A percentile compares a stretch with the other conserved stretches of the same genome.
phyloP scores from a whole-genome alignment of 1,140 invertebrate genomes.

The Elymnias hypermnestra region DNA sequence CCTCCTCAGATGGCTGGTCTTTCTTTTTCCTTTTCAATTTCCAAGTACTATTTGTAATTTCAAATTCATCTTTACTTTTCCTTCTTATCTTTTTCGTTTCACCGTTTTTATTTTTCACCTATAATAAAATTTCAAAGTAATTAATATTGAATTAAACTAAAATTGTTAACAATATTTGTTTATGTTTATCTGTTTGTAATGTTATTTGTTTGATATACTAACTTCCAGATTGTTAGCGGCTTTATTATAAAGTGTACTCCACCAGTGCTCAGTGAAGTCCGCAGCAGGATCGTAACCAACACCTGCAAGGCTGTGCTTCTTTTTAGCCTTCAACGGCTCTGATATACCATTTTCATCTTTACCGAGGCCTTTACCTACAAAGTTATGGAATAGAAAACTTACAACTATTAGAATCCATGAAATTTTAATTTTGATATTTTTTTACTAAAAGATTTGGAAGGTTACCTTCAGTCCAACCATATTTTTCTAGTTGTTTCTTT shows the following conservation, averaged over 20 bases:
- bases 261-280: constrained; percentile 88
- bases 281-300: constrained; percentile 83
- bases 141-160: too few relatives aligned
- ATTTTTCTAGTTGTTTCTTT: constrained; percentile 79
- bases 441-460: too few relatives aligned
- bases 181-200: too few relatives aligned
- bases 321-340: constrained; percentile 83
- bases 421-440: too few relatives aligned
- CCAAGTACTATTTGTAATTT: constrained; percentile 60
- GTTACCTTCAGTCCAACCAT: constrained; percentile 84
- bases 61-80: constrained; percentile 41
- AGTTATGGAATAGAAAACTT: neutral
- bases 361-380: constrained; percentile 87
- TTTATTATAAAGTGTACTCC: constrained; percentile 86
- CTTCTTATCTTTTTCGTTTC: constrained; percentile 60
- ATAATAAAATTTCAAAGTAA: too few relatives aligned
- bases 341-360: constrained; percentile 85
- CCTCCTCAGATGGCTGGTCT: constrained; percentile 21
- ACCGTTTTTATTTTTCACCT: constrained; percentile 59
- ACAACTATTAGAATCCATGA: neutral
- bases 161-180: too few relatives aligned
- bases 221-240: constrained; percentile 82
- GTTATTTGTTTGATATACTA: too few relatives aligned
- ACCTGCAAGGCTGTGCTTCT: constrained; percentile 87
- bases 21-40: constrained; percentile 39